Evolutionary conservation across 1,140 invertebrate genomes (phyloP).

Genomic region (Laupala kohalensis): DNA sequence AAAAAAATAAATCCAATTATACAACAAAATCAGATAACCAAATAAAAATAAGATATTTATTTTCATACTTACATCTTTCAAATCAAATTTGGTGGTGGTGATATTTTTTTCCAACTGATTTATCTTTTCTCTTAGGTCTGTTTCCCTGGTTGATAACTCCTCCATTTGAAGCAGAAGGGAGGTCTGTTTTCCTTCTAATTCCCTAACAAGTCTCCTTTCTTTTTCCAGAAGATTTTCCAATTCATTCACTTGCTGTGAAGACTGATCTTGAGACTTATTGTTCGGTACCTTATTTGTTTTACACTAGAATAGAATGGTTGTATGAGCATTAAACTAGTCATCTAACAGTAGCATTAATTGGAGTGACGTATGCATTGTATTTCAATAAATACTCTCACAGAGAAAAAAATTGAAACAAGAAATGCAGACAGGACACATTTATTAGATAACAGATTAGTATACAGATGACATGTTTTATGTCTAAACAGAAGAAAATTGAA

Average conservation of each 20-base stretch:
- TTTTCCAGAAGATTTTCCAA: constrained; percentile 58
- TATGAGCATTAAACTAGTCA: too few species aligned
- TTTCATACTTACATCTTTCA: constrained; percentile 53
- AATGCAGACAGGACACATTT: too few species aligned
- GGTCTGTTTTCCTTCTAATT: constrained; percentile 58
- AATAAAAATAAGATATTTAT: not conserved
- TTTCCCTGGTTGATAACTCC: constrained; percentile 53
- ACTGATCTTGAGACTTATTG: not conserved
- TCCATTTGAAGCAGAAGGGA: constrained; percentile 60
- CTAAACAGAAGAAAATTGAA: too few species aligned
- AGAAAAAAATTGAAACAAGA: too few species aligned
- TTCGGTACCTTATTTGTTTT: not conserved
- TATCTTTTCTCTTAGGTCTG: constrained; percentile 59
- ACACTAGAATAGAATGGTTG: not conserved
- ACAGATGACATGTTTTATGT: too few species aligned
- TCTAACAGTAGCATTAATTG: not conserved
- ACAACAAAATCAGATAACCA: not conserved
- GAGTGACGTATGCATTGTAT: not conserved
- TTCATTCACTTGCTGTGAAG: constrained; percentile 28
- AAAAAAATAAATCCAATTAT: not conserved
- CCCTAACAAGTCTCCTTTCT: constrained; percentile 50
- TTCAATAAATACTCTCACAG: not conserved
- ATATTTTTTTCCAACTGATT: constrained; percentile 71
- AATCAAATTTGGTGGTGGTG: constrained; percentile 70
- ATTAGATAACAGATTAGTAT: too few species aligned